Base-by-base conservation (phyloP, 1,140 invertebrate genomes). In the Ips nitidus region DNA sequence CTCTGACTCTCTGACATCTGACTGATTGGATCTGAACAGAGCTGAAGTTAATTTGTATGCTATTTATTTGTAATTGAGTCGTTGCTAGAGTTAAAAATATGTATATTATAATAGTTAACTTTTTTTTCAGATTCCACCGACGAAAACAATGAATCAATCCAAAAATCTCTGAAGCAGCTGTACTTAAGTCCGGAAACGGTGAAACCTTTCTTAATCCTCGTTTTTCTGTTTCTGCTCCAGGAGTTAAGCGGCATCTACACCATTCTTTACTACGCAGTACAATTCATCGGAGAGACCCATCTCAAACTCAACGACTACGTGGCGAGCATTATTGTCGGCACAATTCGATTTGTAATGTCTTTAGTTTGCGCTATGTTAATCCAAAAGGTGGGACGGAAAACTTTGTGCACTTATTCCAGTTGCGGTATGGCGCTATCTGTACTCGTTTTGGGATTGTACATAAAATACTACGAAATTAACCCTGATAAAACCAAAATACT, bases 181-280 rank as follows among this genome's bases (percentile, higher is more conserved):
- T 80, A 81, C 57, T 66, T 75, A 6, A 77, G 74, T 45, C 77
- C 83, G 0, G 79, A 78, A 47, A 82, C 85, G 0, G 80, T 88
- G 70, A 89, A 89, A 74, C 89, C 90, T 0, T 89, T 91, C 73
- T 70, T 85, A 0, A 83, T 90, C 1, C 80, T 90, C 0, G 81
- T 89, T 2, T 71, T 82, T 0, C 86, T 90, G 76, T 91, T 91
- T 79, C 74, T 87, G 3, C 86, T 90, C 66, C 90, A 91, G 83
- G 88, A 90, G 74, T 82, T 88, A 57, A 88, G 86, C 0, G 90
- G 90, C 2, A 90, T 91, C 22, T 91, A 93, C 79, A 87, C 90
- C 1, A 87, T 93, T 3, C 82, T 93, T 43, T 93, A 91, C 77
- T 93, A 92, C 73, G 87, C 88, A 0, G 88, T 91, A 0, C 86